phyloP scores from a whole-genome alignment of 2,113 vertebrate genomes.

The Pipa parva region DNA sequence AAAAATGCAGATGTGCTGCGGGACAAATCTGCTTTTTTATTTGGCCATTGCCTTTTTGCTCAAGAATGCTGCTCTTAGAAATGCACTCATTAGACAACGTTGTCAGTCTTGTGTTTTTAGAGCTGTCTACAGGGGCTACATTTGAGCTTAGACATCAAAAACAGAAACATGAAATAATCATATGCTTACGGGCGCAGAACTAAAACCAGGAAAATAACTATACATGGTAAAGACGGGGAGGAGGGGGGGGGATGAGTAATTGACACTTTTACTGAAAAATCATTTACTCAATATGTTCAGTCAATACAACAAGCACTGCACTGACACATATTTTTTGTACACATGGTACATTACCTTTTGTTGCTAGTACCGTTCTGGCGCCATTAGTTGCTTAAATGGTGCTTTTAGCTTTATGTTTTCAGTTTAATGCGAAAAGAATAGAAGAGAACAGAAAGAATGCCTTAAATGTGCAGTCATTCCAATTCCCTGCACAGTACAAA shows the following conservation, averaged over 20 bases:
- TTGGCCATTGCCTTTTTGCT: too few relatives aligned
- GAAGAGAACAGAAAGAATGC: not conserved
- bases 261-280: constrained; percentile 3
- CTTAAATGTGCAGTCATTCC: not conserved
- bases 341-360: constrained; percentile 5
- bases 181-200: not conserved
- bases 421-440: not conserved
- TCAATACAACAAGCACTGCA: constrained; percentile 14
- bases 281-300: constrained; percentile 3
- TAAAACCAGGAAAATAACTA: constrained; percentile 1
- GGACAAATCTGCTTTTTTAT: too few relatives aligned
- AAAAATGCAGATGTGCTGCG: too few relatives aligned
- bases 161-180: not conserved
- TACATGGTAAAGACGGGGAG: not conserved
- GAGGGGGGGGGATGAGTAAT: constrained; percentile 15
- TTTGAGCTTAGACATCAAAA: not conserved
- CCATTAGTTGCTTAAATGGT: constrained; percentile 14
- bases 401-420: constrained; percentile 4
- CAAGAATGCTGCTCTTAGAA: too few relatives aligned
- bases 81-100: too few relatives aligned
- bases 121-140: too few relatives aligned
- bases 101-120: too few relatives aligned
- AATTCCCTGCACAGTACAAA: not conserved
- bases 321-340: constrained; percentile 7
- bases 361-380: not conserved